Conservation (phyloP, 2,113 vertebrate genomes). For the Noturus placidus region DNA sequence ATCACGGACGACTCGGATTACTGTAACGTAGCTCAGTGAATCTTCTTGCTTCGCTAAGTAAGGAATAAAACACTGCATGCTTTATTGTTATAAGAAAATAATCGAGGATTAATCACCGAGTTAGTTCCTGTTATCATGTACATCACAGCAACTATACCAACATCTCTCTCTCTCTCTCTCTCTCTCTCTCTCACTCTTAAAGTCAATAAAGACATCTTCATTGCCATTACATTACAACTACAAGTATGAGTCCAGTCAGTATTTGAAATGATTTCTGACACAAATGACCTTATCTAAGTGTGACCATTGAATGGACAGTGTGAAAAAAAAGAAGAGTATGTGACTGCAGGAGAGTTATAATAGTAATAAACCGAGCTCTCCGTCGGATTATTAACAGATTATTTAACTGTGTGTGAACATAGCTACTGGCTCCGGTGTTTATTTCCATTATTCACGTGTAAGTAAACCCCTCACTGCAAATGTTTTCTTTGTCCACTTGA, state of each 20-base stretch:
- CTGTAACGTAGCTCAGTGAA: neutral
- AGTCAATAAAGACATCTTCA: no score
- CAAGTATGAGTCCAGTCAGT: neutral
- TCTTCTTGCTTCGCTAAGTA: neutral
- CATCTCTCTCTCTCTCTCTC: no score
- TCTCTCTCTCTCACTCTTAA: no score
- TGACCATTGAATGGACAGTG: neutral
- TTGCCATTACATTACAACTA: neutral
- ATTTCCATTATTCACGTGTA: conserved; percentile 51
- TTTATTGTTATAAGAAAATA: neutral
- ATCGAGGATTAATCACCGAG: neutral
- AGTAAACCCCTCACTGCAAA: neutral
- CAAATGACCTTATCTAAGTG: no score
- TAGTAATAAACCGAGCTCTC: neutral
- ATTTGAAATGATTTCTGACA: neutral
- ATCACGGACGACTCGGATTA: neutral
- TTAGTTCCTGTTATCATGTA: neutral
- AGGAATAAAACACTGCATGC: neutral
- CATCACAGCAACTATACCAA: neutral
- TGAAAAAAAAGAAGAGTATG: no score
- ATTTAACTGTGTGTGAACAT: neutral
- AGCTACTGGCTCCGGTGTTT: conserved; percentile 37
- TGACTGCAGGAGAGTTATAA: no score
- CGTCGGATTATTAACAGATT: neutral
- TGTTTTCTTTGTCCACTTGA: neutral